Conservation (phyloP, 2,113 vertebrate species). For the Neodontobutis hainanensis region DNA sequence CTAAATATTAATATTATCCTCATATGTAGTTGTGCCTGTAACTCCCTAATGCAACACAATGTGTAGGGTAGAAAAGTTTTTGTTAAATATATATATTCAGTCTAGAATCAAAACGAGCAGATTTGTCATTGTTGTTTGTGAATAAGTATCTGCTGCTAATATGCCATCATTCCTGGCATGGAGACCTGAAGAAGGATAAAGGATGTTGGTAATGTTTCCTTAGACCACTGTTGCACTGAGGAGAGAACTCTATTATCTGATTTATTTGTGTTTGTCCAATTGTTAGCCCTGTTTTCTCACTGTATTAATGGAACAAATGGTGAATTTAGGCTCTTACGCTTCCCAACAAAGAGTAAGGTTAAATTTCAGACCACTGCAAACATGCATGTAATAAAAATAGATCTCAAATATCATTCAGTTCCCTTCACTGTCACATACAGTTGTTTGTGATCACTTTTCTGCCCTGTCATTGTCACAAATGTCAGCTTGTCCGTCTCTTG, state of each 20-base stretch:
- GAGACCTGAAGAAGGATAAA: slow-evolving; percentile 27
- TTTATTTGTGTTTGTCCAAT: slow-evolving; percentile 34
- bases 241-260: slow-evolving; percentile 49
- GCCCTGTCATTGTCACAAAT: slow-evolving; percentile 43
- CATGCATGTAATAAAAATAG: slow-evolving; percentile 60
- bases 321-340: slow-evolving; percentile 22
- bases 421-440: slow-evolving; percentile 38
- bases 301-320: slow-evolving; percentile 5
- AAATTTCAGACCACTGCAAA: slow-evolving; percentile 32
- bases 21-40: slow-evolving; percentile 57
- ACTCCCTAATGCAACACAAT: slow-evolving; percentile 41
- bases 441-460: slow-evolving; percentile 53
- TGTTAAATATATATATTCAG: slow-evolving; percentile 29
- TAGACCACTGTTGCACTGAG: slow-evolving; percentile 73
- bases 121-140: slow-evolving; percentile 49
- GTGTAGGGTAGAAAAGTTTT: slow-evolving; percentile 58
- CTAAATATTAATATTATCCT: slow-evolving; percentile 25
- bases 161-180: slow-evolving; percentile 39
- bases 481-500: slow-evolving; percentile 45
- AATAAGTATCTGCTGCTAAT: slow-evolving; percentile 63
- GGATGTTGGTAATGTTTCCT: slow-evolving; percentile 24
- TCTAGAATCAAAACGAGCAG: slow-evolving; percentile 9
- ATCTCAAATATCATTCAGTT: slow-evolving; percentile 42
- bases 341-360: slow-evolving; percentile 12
- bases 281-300: slow-evolving; percentile 43